A percentile compares a stretch with the other conserved stretches of the same genome.
These are phyloP conservation scores for Chelonus insularis DNA, from an alignment of 1,140 invertebrate genomes.

Conservation along the genomic window DNA sequence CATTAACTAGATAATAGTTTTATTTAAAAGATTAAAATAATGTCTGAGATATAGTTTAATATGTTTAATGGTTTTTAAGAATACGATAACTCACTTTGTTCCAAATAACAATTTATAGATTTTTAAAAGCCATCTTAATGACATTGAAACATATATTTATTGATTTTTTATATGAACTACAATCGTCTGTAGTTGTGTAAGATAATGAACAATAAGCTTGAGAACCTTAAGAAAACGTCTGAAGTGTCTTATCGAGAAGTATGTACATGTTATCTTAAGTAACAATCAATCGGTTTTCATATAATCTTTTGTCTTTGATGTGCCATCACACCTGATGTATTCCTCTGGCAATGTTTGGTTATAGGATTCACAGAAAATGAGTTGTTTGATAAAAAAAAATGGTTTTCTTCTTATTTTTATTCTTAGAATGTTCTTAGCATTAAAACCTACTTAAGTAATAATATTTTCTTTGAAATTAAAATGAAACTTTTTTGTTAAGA, in stretches of 20 bases:
- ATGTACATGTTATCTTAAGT: neutral
- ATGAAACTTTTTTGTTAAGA: too few relatives aligned
- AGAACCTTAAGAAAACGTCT: conserved; percentile 3
- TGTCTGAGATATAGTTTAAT: neutral
- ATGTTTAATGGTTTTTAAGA: too few relatives aligned
- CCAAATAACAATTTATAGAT: too few relatives aligned
- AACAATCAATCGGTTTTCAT: conserved; percentile 6
- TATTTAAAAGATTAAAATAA: too few relatives aligned
- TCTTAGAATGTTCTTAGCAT: neutral
- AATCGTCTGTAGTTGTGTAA: neutral
- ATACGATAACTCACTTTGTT: too few relatives aligned
- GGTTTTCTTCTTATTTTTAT: neutral
- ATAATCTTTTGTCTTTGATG: neutral
- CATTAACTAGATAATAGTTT: conserved; percentile 14
- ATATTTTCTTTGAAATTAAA: too few relatives aligned
- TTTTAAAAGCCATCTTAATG: neutral
- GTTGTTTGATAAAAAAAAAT: neutral
- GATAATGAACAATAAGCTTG: neutral
- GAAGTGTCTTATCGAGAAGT: neutral
- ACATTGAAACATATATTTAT: neutral
- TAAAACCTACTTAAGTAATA: neutral
- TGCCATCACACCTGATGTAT: neutral
- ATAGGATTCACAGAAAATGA: neutral
- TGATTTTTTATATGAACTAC: neutral
- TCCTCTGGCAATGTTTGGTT: neutral